phyloP scores from a whole-genome alignment of 2,797 vertebrate genomes.

The Trematomus bernacchii region DNA sequence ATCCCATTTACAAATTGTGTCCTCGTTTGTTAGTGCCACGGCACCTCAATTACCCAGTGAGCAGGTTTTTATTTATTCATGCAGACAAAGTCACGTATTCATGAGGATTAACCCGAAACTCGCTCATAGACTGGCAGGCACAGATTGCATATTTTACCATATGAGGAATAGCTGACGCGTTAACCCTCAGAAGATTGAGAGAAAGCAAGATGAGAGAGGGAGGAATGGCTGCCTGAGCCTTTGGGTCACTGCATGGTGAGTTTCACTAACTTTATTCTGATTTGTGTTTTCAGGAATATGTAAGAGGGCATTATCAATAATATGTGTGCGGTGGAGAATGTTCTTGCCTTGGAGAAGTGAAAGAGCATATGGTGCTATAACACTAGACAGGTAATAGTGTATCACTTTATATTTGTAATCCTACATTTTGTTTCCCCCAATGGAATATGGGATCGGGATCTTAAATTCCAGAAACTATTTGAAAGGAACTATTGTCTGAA shows the following conservation, averaged over 20 bases:
- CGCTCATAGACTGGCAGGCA: slow-evolving; percentile 85
- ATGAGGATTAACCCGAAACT: slow-evolving; percentile 89
- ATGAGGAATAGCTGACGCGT: slow-evolving; percentile 84
- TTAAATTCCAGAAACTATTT: slow-evolving; percentile 43
- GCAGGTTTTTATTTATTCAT: slow-evolving; percentile 91
- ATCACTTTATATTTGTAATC: slow-evolving; percentile 48
- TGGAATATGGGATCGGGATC: slow-evolving; percentile 32
- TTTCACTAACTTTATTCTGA: slow-evolving; percentile 77
- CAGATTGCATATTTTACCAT: slow-evolving; percentile 89
- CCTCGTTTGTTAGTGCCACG: slow-evolving; percentile 86
- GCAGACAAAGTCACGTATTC: slow-evolving; percentile 89
- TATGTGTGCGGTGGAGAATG: slow-evolving; percentile 45
- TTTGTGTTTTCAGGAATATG: slow-evolving; percentile 74
- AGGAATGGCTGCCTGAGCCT: slow-evolving; percentile 76
- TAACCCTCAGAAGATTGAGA: slow-evolving; percentile 82
- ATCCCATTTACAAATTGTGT: slow-evolving; percentile 86
- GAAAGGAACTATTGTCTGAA: slow-evolving; percentile 51
- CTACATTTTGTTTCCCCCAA: slow-evolving; percentile 23
- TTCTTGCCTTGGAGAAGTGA: slow-evolving; percentile 29
- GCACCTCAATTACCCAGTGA: slow-evolving; percentile 88
- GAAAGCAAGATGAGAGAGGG: slow-evolving; percentile 66
- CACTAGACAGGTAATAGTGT: slow-evolving; percentile 34
- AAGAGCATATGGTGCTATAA: slow-evolving; percentile 43
- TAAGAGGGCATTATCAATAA: slow-evolving; percentile 69
- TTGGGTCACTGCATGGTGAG: slow-evolving; percentile 80